phyloP scores from a whole-genome alignment of 2,797 vertebrate species.

The Kryptopterus vitreolus region DNA sequence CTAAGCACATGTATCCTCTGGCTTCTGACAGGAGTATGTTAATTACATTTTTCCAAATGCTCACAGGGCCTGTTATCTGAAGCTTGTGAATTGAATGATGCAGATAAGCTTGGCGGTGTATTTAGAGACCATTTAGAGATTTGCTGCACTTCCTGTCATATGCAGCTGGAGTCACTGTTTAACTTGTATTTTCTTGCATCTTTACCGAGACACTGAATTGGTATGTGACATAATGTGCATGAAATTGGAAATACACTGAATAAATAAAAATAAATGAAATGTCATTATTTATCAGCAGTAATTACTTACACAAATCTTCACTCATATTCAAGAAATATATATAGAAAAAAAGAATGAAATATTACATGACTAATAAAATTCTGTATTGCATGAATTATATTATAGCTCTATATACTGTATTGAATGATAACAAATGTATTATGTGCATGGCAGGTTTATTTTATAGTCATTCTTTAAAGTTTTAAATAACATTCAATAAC shows the following conservation, averaged over 20 bases:
- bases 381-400: slow-evolving; percentile 2
- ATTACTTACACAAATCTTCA: slow-evolving; percentile 9
- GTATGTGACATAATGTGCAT: background rate
- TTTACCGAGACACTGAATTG: background rate
- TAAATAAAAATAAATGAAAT: slow-evolving; percentile 30
- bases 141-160: slow-evolving; percentile 35
- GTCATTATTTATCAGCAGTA: slow-evolving; percentile 13
- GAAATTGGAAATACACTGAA: slow-evolving; percentile 35
- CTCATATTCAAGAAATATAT: background rate
- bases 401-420: background rate
- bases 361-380: slow-evolving; percentile 2
- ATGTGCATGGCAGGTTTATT: slow-evolving; percentile 24
- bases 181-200: slow-evolving; percentile 4
- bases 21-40: background rate
- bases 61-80: background rate
- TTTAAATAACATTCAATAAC: background rate
- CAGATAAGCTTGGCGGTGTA: background rate
- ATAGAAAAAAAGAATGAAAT: slow-evolving; percentile 4
- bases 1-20: slow-evolving; percentile 51
- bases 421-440: background rate
- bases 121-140: background rate
- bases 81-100: background rate
- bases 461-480: slow-evolving; percentile 12
- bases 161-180: slow-evolving; percentile 49
- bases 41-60: background rate